Evolutionary conservation across 2,113 vertebrate genomes (phyloP).

Genomic region (Megaleporinus macrocephalus): DNA sequence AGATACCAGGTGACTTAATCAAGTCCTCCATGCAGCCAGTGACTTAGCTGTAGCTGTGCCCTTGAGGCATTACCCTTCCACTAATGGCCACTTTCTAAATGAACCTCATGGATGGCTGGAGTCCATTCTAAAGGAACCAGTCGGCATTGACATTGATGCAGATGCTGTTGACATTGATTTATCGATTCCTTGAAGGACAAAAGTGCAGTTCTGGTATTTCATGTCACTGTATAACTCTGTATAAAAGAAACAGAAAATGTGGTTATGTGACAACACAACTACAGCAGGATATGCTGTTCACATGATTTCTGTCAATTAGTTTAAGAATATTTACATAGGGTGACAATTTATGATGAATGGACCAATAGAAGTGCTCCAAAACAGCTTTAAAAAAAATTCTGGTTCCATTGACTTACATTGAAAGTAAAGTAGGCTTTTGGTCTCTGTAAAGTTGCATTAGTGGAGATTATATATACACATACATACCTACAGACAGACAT

Average conservation of each 20-base stretch:
- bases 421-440: too few relatives aligned
- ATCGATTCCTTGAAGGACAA: constrained; percentile 25
- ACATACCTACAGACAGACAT: too few relatives aligned
- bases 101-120: constrained; percentile 30
- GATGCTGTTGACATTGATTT: constrained; percentile 35
- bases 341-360: too few relatives aligned
- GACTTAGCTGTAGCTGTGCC: constrained; percentile 31
- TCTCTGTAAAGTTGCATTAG: too few relatives aligned
- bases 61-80: constrained; percentile 36
- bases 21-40: background rate
- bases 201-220: constrained; percentile 16
- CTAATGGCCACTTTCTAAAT: constrained; percentile 39
- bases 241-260: background rate
- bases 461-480: too few relatives aligned
- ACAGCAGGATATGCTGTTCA: background rate
- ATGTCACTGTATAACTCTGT: background rate
- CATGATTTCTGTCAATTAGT: too few relatives aligned
- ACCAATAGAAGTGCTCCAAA: too few relatives aligned
- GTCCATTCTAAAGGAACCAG: constrained; percentile 19
- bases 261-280: background rate
- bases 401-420: too few relatives aligned
- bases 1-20: constrained; percentile 25
- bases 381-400: too few relatives aligned
- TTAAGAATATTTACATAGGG: too few relatives aligned
- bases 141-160: constrained; percentile 32